phyloP scores from a whole-genome alignment of 1,140 invertebrate species.

The Papilio aristodemus region DNA sequence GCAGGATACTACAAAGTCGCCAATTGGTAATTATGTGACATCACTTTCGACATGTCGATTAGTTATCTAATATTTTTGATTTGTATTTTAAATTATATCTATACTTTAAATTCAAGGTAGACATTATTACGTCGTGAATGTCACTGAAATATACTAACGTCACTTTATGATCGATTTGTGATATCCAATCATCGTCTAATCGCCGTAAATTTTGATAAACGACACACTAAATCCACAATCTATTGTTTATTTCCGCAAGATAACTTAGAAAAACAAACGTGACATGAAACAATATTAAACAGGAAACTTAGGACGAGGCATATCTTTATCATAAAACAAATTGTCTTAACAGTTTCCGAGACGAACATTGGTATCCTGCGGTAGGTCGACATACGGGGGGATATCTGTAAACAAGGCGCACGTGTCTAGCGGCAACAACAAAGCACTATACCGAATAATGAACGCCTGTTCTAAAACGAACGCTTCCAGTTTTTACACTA shows the following conservation, averaged over 20 bases:
- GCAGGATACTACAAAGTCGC: too few species aligned
- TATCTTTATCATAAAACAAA: conserved; percentile 18
- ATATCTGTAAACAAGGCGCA: conserved; percentile 32
- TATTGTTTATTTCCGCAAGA: conserved; percentile 22
- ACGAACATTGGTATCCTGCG: conserved; percentile 25
- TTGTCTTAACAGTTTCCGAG: conserved; percentile 19
- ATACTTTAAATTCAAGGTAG: too few species aligned
- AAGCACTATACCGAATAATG: conserved; percentile 14
- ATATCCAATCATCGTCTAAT: neutral
- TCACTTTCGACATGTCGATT: too few species aligned
- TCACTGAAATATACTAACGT: neutral
- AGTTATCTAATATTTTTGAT: too few species aligned
- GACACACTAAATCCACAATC: neutral
- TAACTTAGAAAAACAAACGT: neutral
- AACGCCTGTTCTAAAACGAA: conserved; percentile 6
- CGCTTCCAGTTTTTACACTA: conserved; percentile 3
- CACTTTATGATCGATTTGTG: neutral
- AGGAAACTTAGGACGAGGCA: neutral
- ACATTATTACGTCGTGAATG: too few species aligned
- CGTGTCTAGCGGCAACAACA: conserved; percentile 26
- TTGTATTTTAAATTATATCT: too few species aligned
- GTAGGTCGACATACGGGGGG: conserved; percentile 24
- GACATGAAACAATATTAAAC: too few species aligned
- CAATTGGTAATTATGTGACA: too few species aligned
- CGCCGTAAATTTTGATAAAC: neutral